Evolutionary conservation across 2,797 vertebrate genomes (phyloP), one percentile per base, ranked within the genome.

Genomic region (Neosalanx taihuensis): DNA sequence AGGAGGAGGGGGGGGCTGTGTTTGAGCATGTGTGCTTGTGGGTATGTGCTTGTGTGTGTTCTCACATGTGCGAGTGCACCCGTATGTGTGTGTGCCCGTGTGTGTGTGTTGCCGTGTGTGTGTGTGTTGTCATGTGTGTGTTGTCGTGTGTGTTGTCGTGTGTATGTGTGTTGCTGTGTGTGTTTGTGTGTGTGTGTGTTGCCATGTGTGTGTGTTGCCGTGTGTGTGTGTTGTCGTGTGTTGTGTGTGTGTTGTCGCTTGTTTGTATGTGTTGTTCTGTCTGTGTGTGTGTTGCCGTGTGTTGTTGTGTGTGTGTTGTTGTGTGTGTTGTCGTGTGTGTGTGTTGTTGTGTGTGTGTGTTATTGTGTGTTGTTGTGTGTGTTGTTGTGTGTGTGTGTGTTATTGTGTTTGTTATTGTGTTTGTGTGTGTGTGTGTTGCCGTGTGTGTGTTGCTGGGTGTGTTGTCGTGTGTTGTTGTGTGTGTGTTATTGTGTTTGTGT

Each of bases 101-200:
- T 18, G 56, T 53, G 26, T 46, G 49, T 30, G 65, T 56, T 12
- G 7, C 1, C 13, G 3, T 53, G 23, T n/a, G n/a, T 53, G 49
- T 67, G 37, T 67, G 23, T 1, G 15, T 20, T 3, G 3, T 10
- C 17, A 10, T n/a, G 30, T 37, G 67, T 31, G 23, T 5, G 53
- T 6, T 6, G 6, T 2, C 33, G 7, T 29, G 26, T 46, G 49
- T 30, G 65, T 56, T 12, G 3, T 2, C 13, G 6, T 67, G 23
- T 31, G 37, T 67, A 26, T 67, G 37, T 53, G 23, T 1, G 15
- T 17, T 2, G 5, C 3, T 3, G 23, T 31, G 30, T 9, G 60
- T 92, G 79, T 72, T 90, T 93, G 92, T 94, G 33, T 72, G 66
- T 26, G 23, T 26, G 23, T 26, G 23, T 26, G 23, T 26, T 26